Percentiles rank a stretch among this genome's conserved stretches.
Conservation (phyloP, 2,113 vertebrate genomes). For the Harpagus bidentatus region DNA sequence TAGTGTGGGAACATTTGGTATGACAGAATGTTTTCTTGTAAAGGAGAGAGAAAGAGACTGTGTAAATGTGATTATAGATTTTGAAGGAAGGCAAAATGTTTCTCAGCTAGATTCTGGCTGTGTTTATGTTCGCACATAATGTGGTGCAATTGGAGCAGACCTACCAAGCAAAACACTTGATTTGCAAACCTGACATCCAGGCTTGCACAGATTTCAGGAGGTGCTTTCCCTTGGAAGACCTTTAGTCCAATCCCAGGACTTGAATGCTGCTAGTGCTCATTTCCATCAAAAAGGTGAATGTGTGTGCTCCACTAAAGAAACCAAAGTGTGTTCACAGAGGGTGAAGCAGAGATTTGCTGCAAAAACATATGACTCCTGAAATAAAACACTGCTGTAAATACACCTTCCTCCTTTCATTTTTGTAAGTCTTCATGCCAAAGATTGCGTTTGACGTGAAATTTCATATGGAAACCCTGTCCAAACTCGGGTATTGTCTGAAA, state of each 20-base stretch:
- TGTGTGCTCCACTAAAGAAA: background rate
- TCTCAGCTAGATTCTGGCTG: slow-evolving; percentile 9
- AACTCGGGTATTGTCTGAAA: background rate
- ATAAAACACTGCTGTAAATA: background rate
- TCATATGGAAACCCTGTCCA: background rate
- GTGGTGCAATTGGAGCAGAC: slow-evolving; percentile 13
- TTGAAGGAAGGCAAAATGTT: slow-evolving; percentile 45
- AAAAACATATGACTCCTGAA: background rate
- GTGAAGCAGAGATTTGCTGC: background rate
- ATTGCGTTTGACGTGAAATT: background rate
- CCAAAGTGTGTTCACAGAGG: background rate
- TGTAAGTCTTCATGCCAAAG: background rate
- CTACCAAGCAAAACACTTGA: slow-evolving; percentile 15
- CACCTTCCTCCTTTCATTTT: background rate
- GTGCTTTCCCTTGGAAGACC: background rate
- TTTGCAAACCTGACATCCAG: background rate
- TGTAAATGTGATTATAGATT: slow-evolving; percentile 11
- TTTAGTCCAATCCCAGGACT: background rate
- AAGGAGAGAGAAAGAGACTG: slow-evolving; percentile 10
- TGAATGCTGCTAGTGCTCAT: background rate
- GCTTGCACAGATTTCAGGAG: background rate
- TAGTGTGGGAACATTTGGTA: slow-evolving; percentile 47
- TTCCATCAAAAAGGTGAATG: background rate
- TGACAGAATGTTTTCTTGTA: slow-evolving; percentile 57
- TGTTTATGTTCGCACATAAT: slow-evolving; percentile 11